Evolutionary conservation across 2,888 invertebrate genomes (phyloP), one percentile per base, ranked within the genome.

Genomic region (Cyclophora punctaria): DNA sequence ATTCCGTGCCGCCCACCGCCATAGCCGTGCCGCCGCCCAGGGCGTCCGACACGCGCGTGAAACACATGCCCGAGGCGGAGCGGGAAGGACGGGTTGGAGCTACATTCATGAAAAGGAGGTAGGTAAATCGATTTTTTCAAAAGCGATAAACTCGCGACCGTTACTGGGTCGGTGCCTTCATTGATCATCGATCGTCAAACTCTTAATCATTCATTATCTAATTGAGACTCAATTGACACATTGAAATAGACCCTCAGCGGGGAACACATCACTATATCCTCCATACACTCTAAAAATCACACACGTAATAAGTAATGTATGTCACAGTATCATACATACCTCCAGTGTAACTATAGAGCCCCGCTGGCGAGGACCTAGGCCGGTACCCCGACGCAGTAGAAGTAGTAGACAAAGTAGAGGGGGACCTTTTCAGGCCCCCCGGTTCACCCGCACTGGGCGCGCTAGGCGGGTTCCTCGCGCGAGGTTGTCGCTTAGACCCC

Each of bases 311-410:
- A 20, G 2, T 20, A 20, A 6, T 50, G 3, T 37, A 20, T 20
- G 20, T 20, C 20, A 20, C 20, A 20, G 20, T 20, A 20, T 20
- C 20, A 20, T 7, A 63, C 74, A 62, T 51, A 83, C 83, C 81
- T 78, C 92, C 92, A 60, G 94, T 94, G 68, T 94, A 94, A 62
- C 93, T 93, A 71, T 92, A 91, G 53, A 95, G 87, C n/a, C 94
- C 94, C 6, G 94, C 93, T 3, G 95, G 95, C 55, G 94, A 94
- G 47, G 94, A 94, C 60, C 94, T 87, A 2, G 95, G 94, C 59
- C 95, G 83, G 64, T 90, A 89, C 45, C 87, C 82, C 2, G 88
- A 88, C 2, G 74, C 75, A 2, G 83, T 83, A 43, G 89, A 89
- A 44, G 80, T 72, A 2, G 89, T 89, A 47, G 89, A 87, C n/a